Evolutionary conservation across 2,113 vertebrate genomes (phyloP).

Genomic region (Poicephalus gulielmi): DNA sequence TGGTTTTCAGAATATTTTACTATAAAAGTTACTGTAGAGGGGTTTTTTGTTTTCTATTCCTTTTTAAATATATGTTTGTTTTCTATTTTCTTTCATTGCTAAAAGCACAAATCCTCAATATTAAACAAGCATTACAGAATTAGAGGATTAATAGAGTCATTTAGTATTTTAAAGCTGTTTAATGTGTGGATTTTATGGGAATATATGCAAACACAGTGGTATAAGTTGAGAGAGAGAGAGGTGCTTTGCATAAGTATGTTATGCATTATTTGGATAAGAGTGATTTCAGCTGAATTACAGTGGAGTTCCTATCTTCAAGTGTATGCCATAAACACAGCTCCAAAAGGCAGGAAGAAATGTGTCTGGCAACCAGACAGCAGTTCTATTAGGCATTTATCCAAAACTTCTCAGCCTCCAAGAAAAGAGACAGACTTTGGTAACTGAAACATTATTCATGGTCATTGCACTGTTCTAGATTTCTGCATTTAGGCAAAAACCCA

Average conservation of each 20-base stretch:
- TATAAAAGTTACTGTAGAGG: not conserved
- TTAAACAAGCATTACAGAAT: not conserved
- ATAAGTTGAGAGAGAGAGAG: not conserved
- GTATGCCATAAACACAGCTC: accelerated
- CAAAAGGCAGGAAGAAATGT: slow-evolving; percentile 4
- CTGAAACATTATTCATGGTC: not conserved
- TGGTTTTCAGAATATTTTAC: not conserved
- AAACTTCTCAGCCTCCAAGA: not conserved
- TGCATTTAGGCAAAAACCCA: not conserved
- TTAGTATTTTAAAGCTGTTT: not conserved
- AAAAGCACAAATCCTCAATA: not conserved
- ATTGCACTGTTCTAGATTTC: not conserved
- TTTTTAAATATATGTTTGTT: not conserved
- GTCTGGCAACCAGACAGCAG: not conserved
- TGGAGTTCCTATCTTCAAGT: not conserved
- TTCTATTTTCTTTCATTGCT: not conserved
- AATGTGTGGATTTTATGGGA: not conserved
- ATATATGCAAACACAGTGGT: not conserved
- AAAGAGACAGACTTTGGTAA: not conserved
- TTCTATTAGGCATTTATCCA: not conserved
- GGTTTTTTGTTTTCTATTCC: accelerated
- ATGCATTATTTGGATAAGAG: not conserved
- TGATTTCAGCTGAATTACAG: not conserved
- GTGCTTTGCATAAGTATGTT: not conserved
- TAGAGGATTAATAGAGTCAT: not conserved